Conservation (phyloP, 2,888 invertebrate genomes). For the Clunio marinus region DNA sequence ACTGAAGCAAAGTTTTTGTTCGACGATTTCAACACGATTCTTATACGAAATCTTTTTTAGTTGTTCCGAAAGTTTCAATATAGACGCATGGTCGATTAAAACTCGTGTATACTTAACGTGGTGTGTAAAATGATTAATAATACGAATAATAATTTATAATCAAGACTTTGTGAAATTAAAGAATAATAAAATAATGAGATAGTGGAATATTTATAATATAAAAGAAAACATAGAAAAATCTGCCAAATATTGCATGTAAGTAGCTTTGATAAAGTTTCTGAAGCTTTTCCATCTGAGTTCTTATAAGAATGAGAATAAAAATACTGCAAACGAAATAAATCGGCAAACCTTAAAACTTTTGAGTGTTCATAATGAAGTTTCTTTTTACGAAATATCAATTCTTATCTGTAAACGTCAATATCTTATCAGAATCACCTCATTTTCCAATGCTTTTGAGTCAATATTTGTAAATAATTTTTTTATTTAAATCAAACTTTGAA, state of each 20-base stretch:
- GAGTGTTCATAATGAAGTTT: not conserved
- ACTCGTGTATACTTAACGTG: conserved; percentile 1
- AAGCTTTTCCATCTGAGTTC: no score
- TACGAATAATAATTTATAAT: no score
- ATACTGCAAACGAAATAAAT: no score
- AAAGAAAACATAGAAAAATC: no score
- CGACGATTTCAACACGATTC: conserved; percentile 35
- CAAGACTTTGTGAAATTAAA: no score
- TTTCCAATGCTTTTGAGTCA: conserved; percentile 18
- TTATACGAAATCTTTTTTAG: conserved; percentile 39
- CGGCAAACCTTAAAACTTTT: not conserved
- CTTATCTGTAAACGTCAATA: conserved; percentile 14
- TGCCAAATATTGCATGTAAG: no score
- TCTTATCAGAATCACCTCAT: conserved; percentile 39
- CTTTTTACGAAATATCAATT: no score
- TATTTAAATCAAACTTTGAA: conserved; percentile 36
- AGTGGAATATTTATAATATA: no score
- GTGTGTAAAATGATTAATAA: no score
- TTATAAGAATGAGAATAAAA: no score
- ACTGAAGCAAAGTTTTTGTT: not conserved
- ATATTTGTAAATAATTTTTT: conserved; percentile 20
- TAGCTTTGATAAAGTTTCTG: no score
- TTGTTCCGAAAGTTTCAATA: conserved; percentile 23
- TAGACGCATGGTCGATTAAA: conserved; percentile 22
- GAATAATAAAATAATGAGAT: no score